Conservation (phyloP, 2,797 vertebrate species). For the Alauda arvensis region DNA sequence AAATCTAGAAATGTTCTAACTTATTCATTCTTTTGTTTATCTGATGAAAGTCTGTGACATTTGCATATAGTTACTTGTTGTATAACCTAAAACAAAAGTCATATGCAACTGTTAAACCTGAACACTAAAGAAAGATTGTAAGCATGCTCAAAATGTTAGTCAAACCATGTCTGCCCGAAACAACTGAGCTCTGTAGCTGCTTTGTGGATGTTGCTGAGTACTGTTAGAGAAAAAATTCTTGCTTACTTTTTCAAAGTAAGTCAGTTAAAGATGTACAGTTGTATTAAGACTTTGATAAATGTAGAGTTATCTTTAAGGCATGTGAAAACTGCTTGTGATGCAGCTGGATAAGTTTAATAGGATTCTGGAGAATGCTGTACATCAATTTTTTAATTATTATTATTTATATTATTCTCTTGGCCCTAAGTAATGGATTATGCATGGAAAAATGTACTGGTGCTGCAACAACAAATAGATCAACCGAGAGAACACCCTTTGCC, state of each 20-base stretch:
- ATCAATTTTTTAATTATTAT: neutral
- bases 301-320: neutral
- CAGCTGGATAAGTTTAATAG: constrained; percentile 1
- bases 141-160: neutral
- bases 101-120: neutral
- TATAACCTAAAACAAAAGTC: neutral
- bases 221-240: neutral
- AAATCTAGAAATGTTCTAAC: neutral
- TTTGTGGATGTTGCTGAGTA: neutral
- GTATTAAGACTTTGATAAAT: neutral
- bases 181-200: neutral
- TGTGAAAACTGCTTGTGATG: neutral
- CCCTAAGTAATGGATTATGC: constrained; percentile 16
- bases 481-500: constrained; percentile 28
- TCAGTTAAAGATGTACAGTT: neutral
- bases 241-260: neutral
- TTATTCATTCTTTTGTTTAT: neutral
- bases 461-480: constrained; percentile 30
- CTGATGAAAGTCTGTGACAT: neutral
- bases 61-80: neutral
- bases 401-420: constrained; percentile 18
- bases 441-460: neutral
- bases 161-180: neutral
- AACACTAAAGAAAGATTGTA: neutral
- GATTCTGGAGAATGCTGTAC: neutral